Evolutionary conservation across 30 jellyfish, hydroid and myxozoan species (phyloP).

Genomic region (Hydractinia echinata): DNA sequence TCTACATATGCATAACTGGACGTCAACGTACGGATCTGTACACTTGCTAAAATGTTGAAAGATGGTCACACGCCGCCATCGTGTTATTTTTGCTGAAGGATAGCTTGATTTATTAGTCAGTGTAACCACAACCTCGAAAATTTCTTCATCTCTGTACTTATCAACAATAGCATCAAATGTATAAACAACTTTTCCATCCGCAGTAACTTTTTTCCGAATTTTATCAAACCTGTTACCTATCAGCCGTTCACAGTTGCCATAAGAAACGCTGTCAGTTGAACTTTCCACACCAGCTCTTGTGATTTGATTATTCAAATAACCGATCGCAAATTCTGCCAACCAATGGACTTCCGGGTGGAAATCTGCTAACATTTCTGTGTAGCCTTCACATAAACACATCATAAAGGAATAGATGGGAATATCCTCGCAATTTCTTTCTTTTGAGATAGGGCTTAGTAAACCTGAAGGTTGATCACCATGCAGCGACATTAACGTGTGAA

Average conservation of each 20-base stretch:
- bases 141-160: slow-evolving; percentile 79
- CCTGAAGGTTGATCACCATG: slow-evolving; percentile 52
- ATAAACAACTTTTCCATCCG: slow-evolving; percentile 21
- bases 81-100: slow-evolving; percentile 24
- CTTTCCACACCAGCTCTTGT: background rate
- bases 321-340: slow-evolving; percentile 92
- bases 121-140: slow-evolving; percentile 77
- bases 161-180: slow-evolving; percentile 64
- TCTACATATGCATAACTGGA: slow-evolving; percentile 85
- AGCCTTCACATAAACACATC: slow-evolving; percentile 75
- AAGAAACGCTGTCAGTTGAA: slow-evolving; percentile 43
- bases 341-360: slow-evolving; percentile 60
- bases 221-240: slow-evolving; percentile 74
- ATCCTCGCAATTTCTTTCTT: slow-evolving; percentile 57
- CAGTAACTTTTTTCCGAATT: slow-evolving; percentile 37
- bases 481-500: slow-evolving; percentile 55
- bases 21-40: slow-evolving; percentile 56
- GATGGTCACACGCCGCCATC: slow-evolving; percentile 96
- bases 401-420: slow-evolving; percentile 83
- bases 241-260: slow-evolving; percentile 86
- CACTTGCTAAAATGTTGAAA: slow-evolving; percentile 89
- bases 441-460: slow-evolving; percentile 43
- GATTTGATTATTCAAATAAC: slow-evolving; percentile 62
- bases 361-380: slow-evolving; percentile 54
- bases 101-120: background rate